Percentiles rank a stretch among this genome's conserved stretches.
Conservation (phyloP, 92 coral and sea anemone genomes). For the Isaurus tuberculatus region DNA sequence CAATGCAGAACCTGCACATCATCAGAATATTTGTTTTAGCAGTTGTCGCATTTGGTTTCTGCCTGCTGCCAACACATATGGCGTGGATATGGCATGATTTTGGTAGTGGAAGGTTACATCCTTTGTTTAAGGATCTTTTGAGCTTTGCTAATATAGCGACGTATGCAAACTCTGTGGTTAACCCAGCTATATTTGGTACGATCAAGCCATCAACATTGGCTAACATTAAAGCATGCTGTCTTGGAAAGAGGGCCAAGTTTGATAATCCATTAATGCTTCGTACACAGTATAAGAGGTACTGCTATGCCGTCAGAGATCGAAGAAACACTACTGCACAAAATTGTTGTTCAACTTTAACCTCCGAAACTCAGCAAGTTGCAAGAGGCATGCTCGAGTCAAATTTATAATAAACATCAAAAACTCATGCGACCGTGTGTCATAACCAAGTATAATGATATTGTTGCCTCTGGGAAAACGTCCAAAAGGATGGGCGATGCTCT, state of each 20-base stretch:
- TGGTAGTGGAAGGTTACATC: conserved; percentile 19
- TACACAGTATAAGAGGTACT: conserved; percentile 14
- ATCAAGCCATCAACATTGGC: conserved; percentile 29
- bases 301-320: conserved; percentile 9
- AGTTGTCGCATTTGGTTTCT: conserved; percentile 26
- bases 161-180: conserved; percentile 25
- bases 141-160: conserved; percentile 32
- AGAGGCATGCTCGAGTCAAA: not conserved
- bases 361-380: not conserved
- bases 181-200: conserved; percentile 35
- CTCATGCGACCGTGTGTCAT: too few relatives aligned
- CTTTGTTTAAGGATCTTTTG: conserved; percentile 27
- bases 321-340: not conserved
- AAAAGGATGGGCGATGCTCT: too few relatives aligned
- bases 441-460: too few relatives aligned
- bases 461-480: too few relatives aligned
- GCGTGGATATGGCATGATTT: conserved; percentile 49
- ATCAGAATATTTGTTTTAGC: conserved; percentile 31
- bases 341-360: not conserved
- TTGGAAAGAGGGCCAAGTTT: conserved; percentile 5
- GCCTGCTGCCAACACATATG: conserved; percentile 38
- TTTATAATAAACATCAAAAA: not conserved
- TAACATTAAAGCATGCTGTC: conserved; percentile 25
- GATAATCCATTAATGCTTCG: conserved; percentile 44
- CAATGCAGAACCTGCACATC: conserved; percentile 35